Evolutionary conservation across 92 coral and sea anemone genomes (phyloP), one percentile per base, ranked within the genome.

Genomic region (Zoanthus solanderi): DNA sequence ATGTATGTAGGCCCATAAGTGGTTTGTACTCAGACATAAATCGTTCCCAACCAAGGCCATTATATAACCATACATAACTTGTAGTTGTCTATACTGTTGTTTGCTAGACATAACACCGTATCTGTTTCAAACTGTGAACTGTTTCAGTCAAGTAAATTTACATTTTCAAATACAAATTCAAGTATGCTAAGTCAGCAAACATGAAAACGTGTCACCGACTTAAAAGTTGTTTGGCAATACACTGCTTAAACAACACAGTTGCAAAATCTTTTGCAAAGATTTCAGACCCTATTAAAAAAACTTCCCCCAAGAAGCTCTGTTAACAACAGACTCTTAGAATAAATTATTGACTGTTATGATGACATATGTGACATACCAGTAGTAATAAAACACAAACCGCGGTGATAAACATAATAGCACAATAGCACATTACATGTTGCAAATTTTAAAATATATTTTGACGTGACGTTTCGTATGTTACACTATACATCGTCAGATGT

Each of bases 51-150:
- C 66, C 66, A 18, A 58, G 54, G 54, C 54, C 4, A 50, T 50
- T 50, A 58, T 58, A 58, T 58, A 58, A 58, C 18, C 29, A 58
- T 58, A 58, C 66, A 58, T 14, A 58, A 58, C 66, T 58, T 58
- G 66, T 14, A 58, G 66, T 58, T 58, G 66, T 58, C 66, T 58
- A 57, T 57, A 57, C 63, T 57, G 63, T 57, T 57, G 63, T 57
- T 57, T 57, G 12, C 63, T 57, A 7, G 63, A 57, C 63, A 7
- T 58, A 58, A 58, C 66, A 58, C 66, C 1, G 66, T 14, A 58
- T 58, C 66, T 58, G 66, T 58, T 58, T 58, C 66, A 58, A 58
- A 58, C 66, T 58, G 66, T 58, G 66, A 58, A 58, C 66, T 58
- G 66, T 9, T 58, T 58, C 66, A 58, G 2, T 14, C 66, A 14